A percentile compares a stretch with the other conserved stretches of the same genome.
Conservation (phyloP, 2,797 vertebrate species). For the Coregonus sp. region DNA sequence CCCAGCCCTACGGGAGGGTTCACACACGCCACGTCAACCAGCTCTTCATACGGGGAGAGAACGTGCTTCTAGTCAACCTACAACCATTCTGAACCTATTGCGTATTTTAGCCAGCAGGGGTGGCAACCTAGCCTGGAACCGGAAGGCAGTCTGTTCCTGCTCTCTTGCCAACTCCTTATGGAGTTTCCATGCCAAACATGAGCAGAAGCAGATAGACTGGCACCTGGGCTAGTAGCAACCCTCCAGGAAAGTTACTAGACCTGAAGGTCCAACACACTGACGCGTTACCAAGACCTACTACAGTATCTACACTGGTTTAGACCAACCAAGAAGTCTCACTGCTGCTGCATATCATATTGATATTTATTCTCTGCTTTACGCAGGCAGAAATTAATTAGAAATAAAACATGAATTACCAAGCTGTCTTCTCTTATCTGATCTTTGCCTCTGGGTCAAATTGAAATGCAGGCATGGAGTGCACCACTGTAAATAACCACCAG, state of each 20-base stretch:
- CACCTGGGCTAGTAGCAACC: neutral
- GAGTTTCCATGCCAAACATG: neutral
- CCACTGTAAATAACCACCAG: slow-evolving; percentile 59
- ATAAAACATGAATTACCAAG: slow-evolving; percentile 45
- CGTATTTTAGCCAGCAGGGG: neutral
- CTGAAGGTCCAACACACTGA: neutral
- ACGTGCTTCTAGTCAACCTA: slow-evolving; percentile 90
- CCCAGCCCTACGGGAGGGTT: slow-evolving; percentile 83
- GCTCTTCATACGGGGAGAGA: slow-evolving; percentile 96
- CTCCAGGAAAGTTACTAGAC: neutral
- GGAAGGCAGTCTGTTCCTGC: neutral
- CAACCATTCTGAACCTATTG: slow-evolving; percentile 73
- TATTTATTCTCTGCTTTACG: slow-evolving; percentile 61
- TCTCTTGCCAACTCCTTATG: neutral
- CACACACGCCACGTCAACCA: slow-evolving; percentile 93
- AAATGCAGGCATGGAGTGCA: neutral
- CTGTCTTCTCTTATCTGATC: slow-evolving; percentile 12
- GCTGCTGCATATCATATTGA: slow-evolving; percentile 74
- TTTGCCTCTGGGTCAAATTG: neutral
- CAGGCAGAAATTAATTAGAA: slow-evolving; percentile 35
- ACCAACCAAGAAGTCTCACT: neutral
- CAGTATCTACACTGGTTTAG: neutral
- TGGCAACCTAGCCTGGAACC: neutral
- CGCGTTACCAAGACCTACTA: neutral
- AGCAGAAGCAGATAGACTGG: neutral